Evolutionary conservation across 2,888 invertebrate genomes (phyloP).

Genomic region (Darwinula stevensoni): DNA sequence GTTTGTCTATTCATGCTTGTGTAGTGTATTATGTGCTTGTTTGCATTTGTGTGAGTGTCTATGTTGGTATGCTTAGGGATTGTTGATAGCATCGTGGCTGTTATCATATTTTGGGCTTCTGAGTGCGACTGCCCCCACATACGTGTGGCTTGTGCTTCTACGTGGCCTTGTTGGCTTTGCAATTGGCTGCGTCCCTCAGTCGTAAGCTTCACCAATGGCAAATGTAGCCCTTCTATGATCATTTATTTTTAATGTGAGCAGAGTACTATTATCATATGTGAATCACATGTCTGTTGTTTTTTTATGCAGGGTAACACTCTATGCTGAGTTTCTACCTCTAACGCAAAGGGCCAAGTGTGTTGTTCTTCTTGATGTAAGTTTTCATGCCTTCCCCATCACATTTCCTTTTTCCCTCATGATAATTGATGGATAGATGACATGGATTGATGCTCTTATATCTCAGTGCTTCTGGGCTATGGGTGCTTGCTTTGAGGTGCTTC

Average conservation of each 20-base stretch:
- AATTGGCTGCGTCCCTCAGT: conserved; percentile 85
- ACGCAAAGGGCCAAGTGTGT: conserved; percentile 84
- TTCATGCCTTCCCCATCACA: conserved; percentile 8
- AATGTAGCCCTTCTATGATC: neutral
- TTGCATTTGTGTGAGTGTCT: too few species aligned
- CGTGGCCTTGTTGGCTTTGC: conserved; percentile 80
- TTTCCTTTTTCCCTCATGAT: too few species aligned
- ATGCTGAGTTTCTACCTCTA: conserved; percentile 80
- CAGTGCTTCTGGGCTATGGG: conserved; percentile 90
- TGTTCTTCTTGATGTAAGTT: conserved; percentile 63
- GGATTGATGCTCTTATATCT: too few species aligned
- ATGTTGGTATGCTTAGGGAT: too few species aligned
- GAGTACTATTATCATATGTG: too few species aligned
- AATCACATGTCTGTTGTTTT: conserved; percentile 10
- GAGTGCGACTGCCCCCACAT: conserved; percentile 68
- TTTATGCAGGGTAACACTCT: conserved; percentile 51
- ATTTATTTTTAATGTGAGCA: too few species aligned
- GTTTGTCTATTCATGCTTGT: too few species aligned
- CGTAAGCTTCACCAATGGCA: conserved; percentile 31
- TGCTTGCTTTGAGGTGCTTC: conserved; percentile 65
- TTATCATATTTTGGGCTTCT: conserved; percentile 69
- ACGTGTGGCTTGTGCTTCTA: conserved; percentile 63
- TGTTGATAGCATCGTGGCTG: conserved; percentile 61
- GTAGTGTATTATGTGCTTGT: too few species aligned
- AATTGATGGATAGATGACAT: too few species aligned